Conservation (phyloP, 2,888 invertebrate genomes). For the Watsonalla binaria region DNA sequence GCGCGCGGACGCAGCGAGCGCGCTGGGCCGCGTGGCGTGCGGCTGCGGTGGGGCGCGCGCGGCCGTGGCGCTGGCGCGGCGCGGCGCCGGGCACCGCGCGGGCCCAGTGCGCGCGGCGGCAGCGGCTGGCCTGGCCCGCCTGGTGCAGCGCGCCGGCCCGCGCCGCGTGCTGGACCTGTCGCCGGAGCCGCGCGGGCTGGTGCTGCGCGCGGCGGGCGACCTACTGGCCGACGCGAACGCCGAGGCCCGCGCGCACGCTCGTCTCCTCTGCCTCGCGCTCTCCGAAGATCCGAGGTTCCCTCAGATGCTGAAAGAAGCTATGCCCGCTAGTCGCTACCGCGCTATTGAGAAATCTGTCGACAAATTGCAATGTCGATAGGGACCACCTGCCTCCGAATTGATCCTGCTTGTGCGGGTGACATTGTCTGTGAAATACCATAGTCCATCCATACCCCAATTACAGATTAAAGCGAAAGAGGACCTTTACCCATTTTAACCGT, state of each 20-base stretch:
- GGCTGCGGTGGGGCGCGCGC: constrained; percentile 84
- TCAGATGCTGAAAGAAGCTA: constrained; percentile 86
- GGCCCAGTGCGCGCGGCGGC: constrained; percentile 91
- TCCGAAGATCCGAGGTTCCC: constrained; percentile 87
- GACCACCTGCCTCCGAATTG: constrained; percentile 1
- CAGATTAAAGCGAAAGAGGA: neutral
- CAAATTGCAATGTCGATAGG: constrained; percentile 63
- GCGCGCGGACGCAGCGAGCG: constrained; percentile 90
- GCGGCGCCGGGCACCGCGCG: constrained; percentile 90
- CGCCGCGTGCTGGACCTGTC: constrained; percentile 85
- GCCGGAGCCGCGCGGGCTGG: constrained; percentile 87
- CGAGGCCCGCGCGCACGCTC: constrained; percentile 90
- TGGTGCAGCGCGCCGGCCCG: constrained; percentile 86
- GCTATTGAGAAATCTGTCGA: constrained; percentile 90
- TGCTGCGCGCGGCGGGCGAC: constrained; percentile 89
- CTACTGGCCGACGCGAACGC: constrained; percentile 91
- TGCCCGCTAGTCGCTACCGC: constrained; percentile 87
- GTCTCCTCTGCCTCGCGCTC: constrained; percentile 85
- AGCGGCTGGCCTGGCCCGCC: constrained; percentile 85
- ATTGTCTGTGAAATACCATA: too few species aligned
- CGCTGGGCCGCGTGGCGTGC: constrained; percentile 90
- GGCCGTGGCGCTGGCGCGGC: constrained; percentile 81
- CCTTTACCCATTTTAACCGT: neutral
- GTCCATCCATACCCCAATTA: neutral
- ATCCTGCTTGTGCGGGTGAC: neutral